Conservation (phyloP, 2,797 vertebrate species). For the Anguilla obscura region DNA sequence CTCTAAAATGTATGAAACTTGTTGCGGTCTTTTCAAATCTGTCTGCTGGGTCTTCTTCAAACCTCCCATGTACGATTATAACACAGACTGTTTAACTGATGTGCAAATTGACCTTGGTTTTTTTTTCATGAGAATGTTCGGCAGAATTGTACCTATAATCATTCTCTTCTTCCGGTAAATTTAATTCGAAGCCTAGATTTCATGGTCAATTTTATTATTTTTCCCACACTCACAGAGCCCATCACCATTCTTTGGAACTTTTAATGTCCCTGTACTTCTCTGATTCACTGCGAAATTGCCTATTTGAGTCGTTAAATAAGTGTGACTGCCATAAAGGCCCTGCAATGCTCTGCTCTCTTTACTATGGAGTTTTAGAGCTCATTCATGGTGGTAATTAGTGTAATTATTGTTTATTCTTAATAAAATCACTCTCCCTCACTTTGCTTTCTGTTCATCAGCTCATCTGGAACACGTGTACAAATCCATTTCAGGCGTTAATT, state of each 20-base stretch:
- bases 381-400: slow-evolving; percentile 77
- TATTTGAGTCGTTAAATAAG: slow-evolving; percentile 75
- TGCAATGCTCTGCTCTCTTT: slow-evolving; percentile 63
- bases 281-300: slow-evolving; percentile 74
- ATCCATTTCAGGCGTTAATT: not conserved
- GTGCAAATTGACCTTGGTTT: slow-evolving; percentile 74
- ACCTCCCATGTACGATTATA: slow-evolving; percentile 63
- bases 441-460: slow-evolving; percentile 41
- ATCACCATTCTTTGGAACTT: slow-evolving; percentile 80
- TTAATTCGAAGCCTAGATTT: slow-evolving; percentile 78
- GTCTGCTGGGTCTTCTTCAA: slow-evolving; percentile 58
- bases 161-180: slow-evolving; percentile 68
- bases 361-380: slow-evolving; percentile 67
- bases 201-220: slow-evolving; percentile 79
- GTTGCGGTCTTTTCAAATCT: slow-evolving; percentile 51
- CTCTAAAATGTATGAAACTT: slow-evolving; percentile 46
- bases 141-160: slow-evolving; percentile 60
- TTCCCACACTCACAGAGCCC: slow-evolving; percentile 71
- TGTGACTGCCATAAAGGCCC: slow-evolving; percentile 72
- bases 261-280: slow-evolving; percentile 74
- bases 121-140: slow-evolving; percentile 65
- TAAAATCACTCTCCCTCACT: slow-evolving; percentile 57
- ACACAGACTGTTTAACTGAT: slow-evolving; percentile 70
- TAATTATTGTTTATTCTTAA: slow-evolving; percentile 71
- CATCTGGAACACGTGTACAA: not conserved